Evolutionary conservation across 2,797 vertebrate species (phyloP), one percentile per base, ranked within the genome.

Genomic region (Sebastes taczanowskii): DNA sequence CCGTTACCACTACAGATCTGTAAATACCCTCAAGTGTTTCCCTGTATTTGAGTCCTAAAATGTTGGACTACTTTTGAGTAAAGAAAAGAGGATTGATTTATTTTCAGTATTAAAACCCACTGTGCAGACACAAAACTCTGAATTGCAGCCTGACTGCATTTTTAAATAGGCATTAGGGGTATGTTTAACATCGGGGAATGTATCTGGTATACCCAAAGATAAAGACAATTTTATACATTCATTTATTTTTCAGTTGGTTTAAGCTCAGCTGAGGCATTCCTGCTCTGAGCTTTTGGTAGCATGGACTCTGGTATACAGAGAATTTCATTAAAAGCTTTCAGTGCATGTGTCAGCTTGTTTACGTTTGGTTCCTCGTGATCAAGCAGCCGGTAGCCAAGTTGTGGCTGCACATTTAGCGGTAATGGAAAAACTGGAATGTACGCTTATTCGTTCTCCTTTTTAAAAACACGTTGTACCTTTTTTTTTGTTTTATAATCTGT

Each of bases 131-230:
- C 55, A 58, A 61, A 70, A 42, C 69, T 88, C 84, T 82, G 77
- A 83, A 81, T 82, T 72, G 65, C 77, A 81, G 74, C 85, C 79
- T 53, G 9, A 71, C 49, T 35, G 66, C 63, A 34, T 85, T 79
- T 72, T 58, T 20, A 59, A 84, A 71, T 22, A 22, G 72, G 70
- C 78, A 69, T 79, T 71, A 72, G 49, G 58, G 65, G 78, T 68
- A 14, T 71, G 72, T 84, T 82, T 77, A 79, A 59, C 73, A 82
- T 25, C 7, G 34, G 83, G 38, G 86, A 93, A 93, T 90, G 86
- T 92, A 87, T 78, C 65, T 38, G 68, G 32, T 71, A 5, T 22
- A 84, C 70, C 84, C 86, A 92, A 93, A 90, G 85, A 90, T 77
- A 68, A 78, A 76, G 53, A 82, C 25, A 25, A 27, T 71, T 85